Percentiles rank a stretch among this genome's conserved stretches.
phyloP scores from a whole-genome alignment of 2,113 vertebrate species.

The Cygnus buccinator region DNA sequence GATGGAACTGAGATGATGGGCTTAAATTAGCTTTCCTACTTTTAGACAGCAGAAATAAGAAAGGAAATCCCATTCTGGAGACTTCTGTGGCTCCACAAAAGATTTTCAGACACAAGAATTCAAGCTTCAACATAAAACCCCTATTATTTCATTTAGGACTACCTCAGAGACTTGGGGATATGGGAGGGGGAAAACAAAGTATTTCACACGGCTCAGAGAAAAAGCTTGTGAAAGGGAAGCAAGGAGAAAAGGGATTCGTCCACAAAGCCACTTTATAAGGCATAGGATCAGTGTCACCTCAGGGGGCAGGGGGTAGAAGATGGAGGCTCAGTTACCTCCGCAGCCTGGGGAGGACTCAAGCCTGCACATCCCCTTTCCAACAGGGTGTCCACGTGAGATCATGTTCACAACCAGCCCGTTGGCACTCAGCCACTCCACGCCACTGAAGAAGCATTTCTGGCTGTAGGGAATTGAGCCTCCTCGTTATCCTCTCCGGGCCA shows the following conservation, averaged over 20 bases:
- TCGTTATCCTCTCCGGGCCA: accelerated
- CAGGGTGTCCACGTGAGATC: neutral
- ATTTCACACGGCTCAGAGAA: neutral
- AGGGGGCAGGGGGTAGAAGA: neutral
- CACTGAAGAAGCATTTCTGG: accelerated
- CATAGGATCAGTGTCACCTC: neutral
- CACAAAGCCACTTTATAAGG: neutral
- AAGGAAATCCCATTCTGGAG: neutral
- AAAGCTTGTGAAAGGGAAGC: neutral
- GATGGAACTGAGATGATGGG: neutral
- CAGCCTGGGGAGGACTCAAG: slow-evolving; percentile 1
- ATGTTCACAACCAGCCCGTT: neutral
- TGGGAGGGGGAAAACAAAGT: neutral
- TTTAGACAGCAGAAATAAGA: neutral
- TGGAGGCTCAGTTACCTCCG: neutral
- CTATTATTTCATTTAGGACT: neutral
- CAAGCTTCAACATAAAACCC: too few species aligned
- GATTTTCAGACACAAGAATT: neutral
- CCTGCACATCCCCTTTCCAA: slow-evolving; percentile 29
- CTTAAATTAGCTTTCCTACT: neutral
- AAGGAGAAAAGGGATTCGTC: accelerated
- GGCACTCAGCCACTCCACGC: neutral
- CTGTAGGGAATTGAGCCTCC: accelerated
- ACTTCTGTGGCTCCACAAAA: neutral
- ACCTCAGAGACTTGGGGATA: neutral